phyloP scores from a whole-genome alignment of 92 coral and sea anemone genomes.

The Heliopora coerulea region DNA sequence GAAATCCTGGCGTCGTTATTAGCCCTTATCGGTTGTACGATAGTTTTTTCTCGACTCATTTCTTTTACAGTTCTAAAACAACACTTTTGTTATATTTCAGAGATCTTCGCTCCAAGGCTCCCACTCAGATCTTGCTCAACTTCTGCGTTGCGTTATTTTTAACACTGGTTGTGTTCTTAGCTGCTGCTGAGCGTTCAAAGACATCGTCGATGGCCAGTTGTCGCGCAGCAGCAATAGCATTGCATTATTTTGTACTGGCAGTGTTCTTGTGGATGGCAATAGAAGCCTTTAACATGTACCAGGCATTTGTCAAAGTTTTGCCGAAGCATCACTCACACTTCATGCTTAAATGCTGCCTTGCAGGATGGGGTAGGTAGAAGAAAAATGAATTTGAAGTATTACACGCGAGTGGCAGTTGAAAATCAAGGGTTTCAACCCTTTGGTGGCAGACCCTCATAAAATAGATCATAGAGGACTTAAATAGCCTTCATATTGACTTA shows the following conservation, averaged over 20 bases:
- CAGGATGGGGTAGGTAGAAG: conserved; percentile 49
- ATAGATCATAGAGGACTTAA: too few species aligned
- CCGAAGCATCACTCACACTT: conserved; percentile 31
- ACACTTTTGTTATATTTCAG: conserved; percentile 9
- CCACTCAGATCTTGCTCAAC: conserved; percentile 51
- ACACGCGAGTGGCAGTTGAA: too few species aligned
- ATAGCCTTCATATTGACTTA: too few species aligned
- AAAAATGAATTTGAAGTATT: too few species aligned
- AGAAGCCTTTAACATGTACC: conserved; percentile 54
- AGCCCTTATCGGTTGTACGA: too few species aligned
- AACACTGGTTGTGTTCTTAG: conserved; percentile 53
- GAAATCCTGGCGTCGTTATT: too few species aligned
- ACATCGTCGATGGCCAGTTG: conserved; percentile 39
- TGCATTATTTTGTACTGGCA: conserved; percentile 53
- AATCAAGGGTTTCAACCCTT: too few species aligned
- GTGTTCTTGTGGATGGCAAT: conserved; percentile 51
- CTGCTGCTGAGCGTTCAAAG: conserved; percentile 46
- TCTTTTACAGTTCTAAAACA: too few species aligned
- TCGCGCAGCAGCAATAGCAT: conserved; percentile 39
- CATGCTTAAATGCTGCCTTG: conserved; percentile 48
- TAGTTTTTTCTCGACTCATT: too few species aligned
- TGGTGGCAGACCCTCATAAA: too few species aligned
- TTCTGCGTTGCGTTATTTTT: conserved; percentile 50
- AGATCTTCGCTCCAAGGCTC: conserved; percentile 50
- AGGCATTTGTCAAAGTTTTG: conserved; percentile 49